phyloP scores from a whole-genome alignment of 2,113 vertebrate species.

The Formicarius rufipectus region DNA sequence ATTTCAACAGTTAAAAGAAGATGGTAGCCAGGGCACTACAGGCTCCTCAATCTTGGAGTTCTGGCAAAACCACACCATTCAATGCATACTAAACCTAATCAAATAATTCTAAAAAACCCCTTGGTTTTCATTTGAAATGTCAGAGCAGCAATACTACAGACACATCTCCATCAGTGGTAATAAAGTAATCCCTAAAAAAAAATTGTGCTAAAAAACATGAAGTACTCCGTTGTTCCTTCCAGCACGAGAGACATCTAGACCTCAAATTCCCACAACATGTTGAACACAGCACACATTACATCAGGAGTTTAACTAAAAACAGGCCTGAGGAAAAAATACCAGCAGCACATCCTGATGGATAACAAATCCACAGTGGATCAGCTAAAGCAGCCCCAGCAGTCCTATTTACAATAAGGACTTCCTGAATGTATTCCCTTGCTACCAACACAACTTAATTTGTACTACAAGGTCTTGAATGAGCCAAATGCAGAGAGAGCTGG shows the following conservation, averaged over 20 bases:
- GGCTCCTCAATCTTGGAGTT: neutral
- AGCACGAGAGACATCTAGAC: neutral
- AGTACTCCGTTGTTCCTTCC: neutral
- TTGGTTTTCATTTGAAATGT: neutral
- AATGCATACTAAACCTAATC: neutral
- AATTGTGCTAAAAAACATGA: neutral
- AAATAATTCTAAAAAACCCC: neutral
- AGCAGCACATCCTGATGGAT: neutral
- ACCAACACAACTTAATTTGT: neutral
- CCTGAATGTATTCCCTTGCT: neutral
- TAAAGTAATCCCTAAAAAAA: neutral
- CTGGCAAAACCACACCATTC: neutral
- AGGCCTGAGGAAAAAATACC: neutral
- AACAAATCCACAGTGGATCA: neutral
- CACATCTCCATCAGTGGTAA: neutral
- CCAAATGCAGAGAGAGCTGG: neutral
- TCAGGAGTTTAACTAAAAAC: neutral
- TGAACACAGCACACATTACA: neutral
- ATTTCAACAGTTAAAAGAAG: neutral
- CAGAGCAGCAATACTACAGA: neutral
- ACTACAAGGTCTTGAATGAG: neutral
- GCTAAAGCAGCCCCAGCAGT: neutral
- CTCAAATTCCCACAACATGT: neutral
- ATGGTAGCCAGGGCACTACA: neutral
- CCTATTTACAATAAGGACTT: neutral